phyloP scores from a whole-genome alignment of 2,888 invertebrate species.

The Brachypterus glaber region DNA sequence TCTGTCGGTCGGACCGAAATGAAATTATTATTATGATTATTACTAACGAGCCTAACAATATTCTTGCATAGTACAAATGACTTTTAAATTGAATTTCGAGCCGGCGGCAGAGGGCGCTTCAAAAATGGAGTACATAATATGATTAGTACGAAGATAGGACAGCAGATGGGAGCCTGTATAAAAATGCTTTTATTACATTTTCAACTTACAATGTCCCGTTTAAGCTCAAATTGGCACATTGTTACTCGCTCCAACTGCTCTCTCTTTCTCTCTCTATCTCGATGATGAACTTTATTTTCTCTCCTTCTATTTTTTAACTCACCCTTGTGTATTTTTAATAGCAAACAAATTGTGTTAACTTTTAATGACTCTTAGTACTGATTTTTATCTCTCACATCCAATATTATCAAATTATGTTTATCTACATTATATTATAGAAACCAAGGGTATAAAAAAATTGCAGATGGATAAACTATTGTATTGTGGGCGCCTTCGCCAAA shows the following conservation, averaged over 20 bases:
- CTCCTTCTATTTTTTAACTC: too few species aligned
- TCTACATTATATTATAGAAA: too few species aligned
- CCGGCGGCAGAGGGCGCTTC: slow-evolving; percentile 39
- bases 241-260: too few species aligned
- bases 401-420: too few species aligned
- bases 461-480: too few species aligned
- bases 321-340: slow-evolving; percentile 33
- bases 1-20: too few species aligned
- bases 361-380: too few species aligned
- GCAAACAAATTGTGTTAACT: slow-evolving; percentile 29
- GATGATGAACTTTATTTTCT: too few species aligned
- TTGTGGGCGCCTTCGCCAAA: too few species aligned
- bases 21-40: slow-evolving; percentile 44
- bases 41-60: slow-evolving; percentile 42
- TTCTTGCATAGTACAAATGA: slow-evolving; percentile 51
- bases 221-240: slow-evolving; percentile 39
- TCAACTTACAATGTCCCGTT: slow-evolving; percentile 36
- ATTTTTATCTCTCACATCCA: too few species aligned
- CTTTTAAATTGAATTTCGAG: slow-evolving; percentile 57
- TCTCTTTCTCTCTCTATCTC: too few species aligned
- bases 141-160: slow-evolving; percentile 48
- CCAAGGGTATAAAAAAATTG: too few species aligned
- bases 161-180: slow-evolving; percentile 41
- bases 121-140: slow-evolving; percentile 59
- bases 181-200: slow-evolving; percentile 39